Evolutionary conservation across 2,888 invertebrate genomes (phyloP), one percentile per base, ranked within the genome.

Genomic region (Luperina testacea): DNA sequence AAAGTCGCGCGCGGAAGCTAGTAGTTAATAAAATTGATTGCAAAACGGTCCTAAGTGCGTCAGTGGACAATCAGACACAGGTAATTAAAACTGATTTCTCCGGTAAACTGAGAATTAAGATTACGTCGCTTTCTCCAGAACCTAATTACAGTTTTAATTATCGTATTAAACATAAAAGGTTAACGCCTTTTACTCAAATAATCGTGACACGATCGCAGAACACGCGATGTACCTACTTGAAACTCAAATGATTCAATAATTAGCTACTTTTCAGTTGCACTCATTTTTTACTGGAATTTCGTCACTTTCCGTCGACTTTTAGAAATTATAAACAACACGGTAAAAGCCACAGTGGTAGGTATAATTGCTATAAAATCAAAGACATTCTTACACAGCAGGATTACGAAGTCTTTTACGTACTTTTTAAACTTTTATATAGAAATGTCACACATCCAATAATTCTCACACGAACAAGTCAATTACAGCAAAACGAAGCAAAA

Each of bases 91-190:
- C 48, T 61, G n/a, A 63, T 82, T 88, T 85, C 73, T 73, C 73
- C 71, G 64, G 64, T 77, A 73, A 83, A 69, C 70, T 73, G 72
- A 68, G 70, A 80, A 80, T 72, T 74, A 79, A 64, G n/a, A 78
- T 69, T 74, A 76, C 70, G 64, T 72, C 48, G 76, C 85, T 88
- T 88, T 87, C 80, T 76, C 87, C 69, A 61, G 73, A 75, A 67
- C 79, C 75, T 78, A 83, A 65, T 85, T 85, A 79, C 53, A 75
- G 68, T 75, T 68, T 68, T 83, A 82, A 87, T 76, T 72, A 78
- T 57, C 61, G 72, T 72, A 78, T 73, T 75, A 78, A 67, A 70
- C 38, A 64, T 69, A 24, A 78, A 61, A 45, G 65, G 59, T 81
- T 82, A 63, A 80, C 68, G 69, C 74, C 76, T 76, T 76, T 73